Conservation (phyloP, 2,888 invertebrate genomes). For the Herminia tarsipennalis region DNA sequence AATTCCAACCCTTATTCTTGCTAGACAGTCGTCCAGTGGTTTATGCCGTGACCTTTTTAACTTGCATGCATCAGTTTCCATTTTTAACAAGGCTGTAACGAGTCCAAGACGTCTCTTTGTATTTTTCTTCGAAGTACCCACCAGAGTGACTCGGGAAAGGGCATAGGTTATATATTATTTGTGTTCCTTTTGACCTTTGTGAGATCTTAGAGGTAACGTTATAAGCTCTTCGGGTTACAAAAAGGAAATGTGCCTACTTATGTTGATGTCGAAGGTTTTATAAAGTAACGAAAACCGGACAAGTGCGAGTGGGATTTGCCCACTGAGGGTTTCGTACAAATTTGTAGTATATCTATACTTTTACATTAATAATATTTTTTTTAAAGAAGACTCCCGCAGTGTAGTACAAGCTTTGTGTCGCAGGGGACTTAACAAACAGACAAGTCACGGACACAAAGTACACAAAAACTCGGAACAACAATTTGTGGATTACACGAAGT, state of each 20-base stretch:
- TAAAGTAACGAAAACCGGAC: not conserved
- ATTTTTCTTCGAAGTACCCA: constrained; percentile 20
- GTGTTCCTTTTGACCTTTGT: constrained; percentile 9
- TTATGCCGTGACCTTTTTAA: constrained; percentile 31
- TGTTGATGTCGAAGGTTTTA: too few relatives aligned
- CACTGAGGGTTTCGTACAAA: too few relatives aligned
- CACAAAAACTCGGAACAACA: too few relatives aligned
- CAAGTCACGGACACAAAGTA: too few relatives aligned
- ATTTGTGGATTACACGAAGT: too few relatives aligned
- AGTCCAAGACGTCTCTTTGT: constrained; percentile 18
- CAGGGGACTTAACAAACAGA: too few relatives aligned
- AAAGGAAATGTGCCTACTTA: constrained; percentile 1
- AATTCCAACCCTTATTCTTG: not conserved
- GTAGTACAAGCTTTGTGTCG: too few relatives aligned
- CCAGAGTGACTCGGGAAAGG: constrained; percentile 9
- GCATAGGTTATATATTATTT: constrained; percentile 9
- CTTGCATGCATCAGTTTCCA: constrained; percentile 43
- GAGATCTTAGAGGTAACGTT: constrained; percentile 1
- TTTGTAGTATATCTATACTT: too few relatives aligned
- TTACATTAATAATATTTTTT: too few relatives aligned
- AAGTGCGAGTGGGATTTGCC: too few relatives aligned
- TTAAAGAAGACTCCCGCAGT: too few relatives aligned
- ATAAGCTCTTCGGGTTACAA: constrained; percentile 7
- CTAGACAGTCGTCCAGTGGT: constrained; percentile 24
- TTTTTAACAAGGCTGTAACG: constrained; percentile 44